A percentile compares a stretch with the other conserved stretches of the same genome.
phyloP scores from a whole-genome alignment of 2,888 invertebrate genomes.

The Amphimallon solstitiale region DNA sequence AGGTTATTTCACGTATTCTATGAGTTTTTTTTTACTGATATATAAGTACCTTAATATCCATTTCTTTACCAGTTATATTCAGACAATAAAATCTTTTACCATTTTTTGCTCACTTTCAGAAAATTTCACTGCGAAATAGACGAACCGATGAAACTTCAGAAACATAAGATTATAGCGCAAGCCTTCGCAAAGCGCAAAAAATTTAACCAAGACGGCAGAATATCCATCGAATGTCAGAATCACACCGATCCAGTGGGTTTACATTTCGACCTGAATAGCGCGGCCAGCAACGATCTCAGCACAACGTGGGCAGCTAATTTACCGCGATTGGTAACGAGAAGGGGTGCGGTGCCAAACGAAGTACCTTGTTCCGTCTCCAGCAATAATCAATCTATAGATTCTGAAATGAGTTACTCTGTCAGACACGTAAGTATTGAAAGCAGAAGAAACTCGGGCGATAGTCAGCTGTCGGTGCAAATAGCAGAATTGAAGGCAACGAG shows the following conservation, averaged over 20 bases:
- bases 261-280: conserved; percentile 76
- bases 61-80: conserved; percentile 4
- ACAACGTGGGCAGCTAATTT: conserved; percentile 93
- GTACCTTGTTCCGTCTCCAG: conserved; percentile 66
- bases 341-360: conserved; percentile 81
- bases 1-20: too few species aligned
- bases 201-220: conserved; percentile 82
- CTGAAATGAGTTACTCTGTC: conserved; percentile 78
- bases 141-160: conserved; percentile 77
- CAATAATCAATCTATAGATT: conserved; percentile 68
- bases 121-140: conserved; percentile 76
- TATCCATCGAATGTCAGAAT: conserved; percentile 89
- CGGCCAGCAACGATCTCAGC: conserved; percentile 84
- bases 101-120: conserved; percentile 62
- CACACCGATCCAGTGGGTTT: conserved; percentile 92
- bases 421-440: conserved; percentile 88
- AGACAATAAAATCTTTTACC: not conserved
- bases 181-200: conserved; percentile 89
- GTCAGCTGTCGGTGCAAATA: conserved; percentile 85
- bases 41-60: too few species aligned
- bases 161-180: conserved; percentile 91
- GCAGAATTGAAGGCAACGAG: conserved; percentile 81
- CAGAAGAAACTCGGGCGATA: conserved; percentile 86
- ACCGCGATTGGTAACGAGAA: conserved; percentile 84
- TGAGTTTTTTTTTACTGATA: too few species aligned